Conservation (phyloP, 2,797 vertebrate genomes). For the Pteronotus mesoamericanus region DNA sequence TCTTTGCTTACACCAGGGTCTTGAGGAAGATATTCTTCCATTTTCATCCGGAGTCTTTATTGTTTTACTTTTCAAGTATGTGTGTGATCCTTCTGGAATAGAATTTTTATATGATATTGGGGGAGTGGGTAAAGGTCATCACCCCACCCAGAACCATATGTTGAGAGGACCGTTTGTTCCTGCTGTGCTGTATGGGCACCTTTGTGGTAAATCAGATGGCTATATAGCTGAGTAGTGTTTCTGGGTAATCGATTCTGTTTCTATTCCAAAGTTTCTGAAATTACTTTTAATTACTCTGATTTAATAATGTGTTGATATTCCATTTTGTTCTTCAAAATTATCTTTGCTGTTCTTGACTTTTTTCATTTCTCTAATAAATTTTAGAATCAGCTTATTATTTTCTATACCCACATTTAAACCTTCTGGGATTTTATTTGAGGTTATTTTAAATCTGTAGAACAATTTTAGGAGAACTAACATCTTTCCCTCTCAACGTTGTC, state of each 20-base stretch:
- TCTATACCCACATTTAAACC: neutral
- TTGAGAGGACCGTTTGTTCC: neutral
- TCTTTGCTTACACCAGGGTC: neutral
- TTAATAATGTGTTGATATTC: neutral
- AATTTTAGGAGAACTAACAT: neutral
- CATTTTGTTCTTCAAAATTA: neutral
- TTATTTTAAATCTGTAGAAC: neutral
- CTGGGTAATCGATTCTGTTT: neutral
- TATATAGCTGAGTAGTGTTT: neutral
- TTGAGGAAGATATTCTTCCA: neutral
- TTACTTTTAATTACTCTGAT: neutral
- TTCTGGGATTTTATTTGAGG: neutral
- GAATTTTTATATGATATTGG: neutral
- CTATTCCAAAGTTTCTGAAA: neutral
- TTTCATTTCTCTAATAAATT: neutral
- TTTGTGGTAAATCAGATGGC: neutral
- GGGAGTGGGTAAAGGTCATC: neutral
- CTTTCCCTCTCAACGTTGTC: neutral
- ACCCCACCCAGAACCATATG: too few relatives aligned
- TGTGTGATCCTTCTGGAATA: neutral
- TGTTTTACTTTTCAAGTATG: neutral
- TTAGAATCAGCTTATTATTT: neutral
- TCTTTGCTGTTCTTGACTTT: neutral
- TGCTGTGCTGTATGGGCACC: fast-evolving
- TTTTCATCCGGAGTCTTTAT: constrained; percentile 6